Evolutionary conservation across 1,140 invertebrate genomes (phyloP).

Genomic region (Acromyrmex heyeri): DNA sequence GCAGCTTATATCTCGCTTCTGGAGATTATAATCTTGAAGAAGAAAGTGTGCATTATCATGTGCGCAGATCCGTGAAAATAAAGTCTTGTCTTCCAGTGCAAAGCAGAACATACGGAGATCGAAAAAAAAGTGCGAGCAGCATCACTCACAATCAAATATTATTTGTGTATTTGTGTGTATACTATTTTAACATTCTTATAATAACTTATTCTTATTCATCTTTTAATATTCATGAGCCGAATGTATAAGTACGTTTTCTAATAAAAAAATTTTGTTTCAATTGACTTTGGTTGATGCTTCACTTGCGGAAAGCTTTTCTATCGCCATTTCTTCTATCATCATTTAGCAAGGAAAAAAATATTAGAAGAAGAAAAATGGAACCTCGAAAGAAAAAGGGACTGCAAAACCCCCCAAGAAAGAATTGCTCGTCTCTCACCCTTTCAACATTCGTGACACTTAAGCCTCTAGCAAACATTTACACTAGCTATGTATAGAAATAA

Average conservation of each 20-base stretch:
- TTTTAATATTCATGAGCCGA: not conserved
- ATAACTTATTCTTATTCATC: not conserved
- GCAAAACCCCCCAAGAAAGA: constrained; percentile 15
- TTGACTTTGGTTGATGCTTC: constrained; percentile 14
- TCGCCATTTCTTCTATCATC: not conserved
- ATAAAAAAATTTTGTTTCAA: constrained; percentile 28
- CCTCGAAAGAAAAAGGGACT: not conserved
- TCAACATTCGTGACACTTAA: constrained; percentile 49
- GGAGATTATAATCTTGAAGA: constrained; percentile 6
- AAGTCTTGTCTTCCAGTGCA: constrained; percentile 21
- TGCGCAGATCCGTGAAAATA: constrained; percentile 67
- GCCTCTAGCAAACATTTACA: constrained; percentile 65
- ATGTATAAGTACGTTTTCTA: not conserved
- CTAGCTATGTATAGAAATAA: constrained; percentile 57
- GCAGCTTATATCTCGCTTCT: not conserved
- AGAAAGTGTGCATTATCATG: constrained; percentile 42
- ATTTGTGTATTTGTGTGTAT: not conserved
- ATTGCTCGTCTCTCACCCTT: constrained; percentile 27
- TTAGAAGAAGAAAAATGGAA: not conserved
- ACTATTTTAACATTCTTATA: not conserved
- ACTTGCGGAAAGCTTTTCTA: constrained; percentile 15
- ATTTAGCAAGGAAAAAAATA: not conserved
- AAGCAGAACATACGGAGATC: constrained; percentile 28
- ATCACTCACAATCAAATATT: constrained; percentile 25
- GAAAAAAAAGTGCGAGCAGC: not conserved